Evolutionary conservation across 2,888 invertebrate species (phyloP).

Genomic region (Agrypnus murinus): DNA sequence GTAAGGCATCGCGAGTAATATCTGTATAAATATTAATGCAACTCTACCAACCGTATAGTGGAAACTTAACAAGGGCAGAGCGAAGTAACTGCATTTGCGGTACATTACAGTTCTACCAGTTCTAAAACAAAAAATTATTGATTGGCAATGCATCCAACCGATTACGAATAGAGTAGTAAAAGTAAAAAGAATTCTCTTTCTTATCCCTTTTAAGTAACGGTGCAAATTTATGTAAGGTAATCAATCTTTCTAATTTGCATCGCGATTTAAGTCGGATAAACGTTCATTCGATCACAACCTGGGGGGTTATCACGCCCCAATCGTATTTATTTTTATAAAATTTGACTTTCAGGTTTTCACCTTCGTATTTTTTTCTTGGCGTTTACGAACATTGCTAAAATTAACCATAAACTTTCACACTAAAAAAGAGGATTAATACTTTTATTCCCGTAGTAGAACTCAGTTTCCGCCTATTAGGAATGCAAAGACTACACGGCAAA

Average conservation of each 20-base stretch:
- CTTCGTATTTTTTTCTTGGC: constrained; percentile 32
- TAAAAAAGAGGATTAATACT: constrained; percentile 41
- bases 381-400: constrained; percentile 20
- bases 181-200: constrained; percentile 3
- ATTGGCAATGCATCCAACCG: constrained; percentile 20
- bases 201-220: constrained; percentile 23
- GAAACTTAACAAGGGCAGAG: constrained; percentile 1
- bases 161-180: constrained; percentile 12
- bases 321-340: constrained; percentile 38
- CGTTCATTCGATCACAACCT: constrained; percentile 26
- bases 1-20: background rate
- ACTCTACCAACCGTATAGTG: background rate
- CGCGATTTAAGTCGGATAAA: constrained; percentile 34
- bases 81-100: constrained; percentile 6
- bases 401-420: constrained; percentile 36
- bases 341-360: constrained; percentile 30
- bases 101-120: background rate
- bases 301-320: constrained; percentile 30
- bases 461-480: constrained; percentile 37
- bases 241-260: constrained; percentile 44
- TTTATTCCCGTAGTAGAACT: constrained; percentile 30
- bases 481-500: constrained; percentile 42
- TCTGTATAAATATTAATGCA: constrained; percentile 1
- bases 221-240: constrained; percentile 34
- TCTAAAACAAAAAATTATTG: background rate